Percentiles rank a stretch among this genome's conserved stretches.
These are phyloP conservation scores for Yasuhikotakia modesta DNA, from an alignment of 2,797 vertebrate genomes.

Conservation along the genomic window DNA sequence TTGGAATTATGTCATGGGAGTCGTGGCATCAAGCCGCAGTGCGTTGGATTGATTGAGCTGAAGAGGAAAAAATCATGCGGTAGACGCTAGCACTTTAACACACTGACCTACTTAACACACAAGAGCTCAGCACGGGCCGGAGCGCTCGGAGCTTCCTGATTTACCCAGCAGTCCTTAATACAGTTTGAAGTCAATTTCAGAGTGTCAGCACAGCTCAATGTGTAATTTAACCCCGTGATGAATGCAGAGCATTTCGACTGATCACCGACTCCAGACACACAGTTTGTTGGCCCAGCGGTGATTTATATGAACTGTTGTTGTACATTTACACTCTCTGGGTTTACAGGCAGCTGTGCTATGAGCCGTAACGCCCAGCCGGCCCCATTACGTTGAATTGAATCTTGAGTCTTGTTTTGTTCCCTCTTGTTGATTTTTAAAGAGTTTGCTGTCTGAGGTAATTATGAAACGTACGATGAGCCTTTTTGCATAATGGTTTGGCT, in stretches of 20 bases:
- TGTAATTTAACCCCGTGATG: not conserved
- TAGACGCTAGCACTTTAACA: constrained; percentile 42
- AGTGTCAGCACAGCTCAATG: not conserved
- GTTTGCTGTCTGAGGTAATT: constrained; percentile 6
- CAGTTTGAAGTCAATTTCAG: not conserved
- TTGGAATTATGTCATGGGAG: constrained; percentile 22
- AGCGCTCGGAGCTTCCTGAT: not conserved
- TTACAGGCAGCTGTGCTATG: not conserved
- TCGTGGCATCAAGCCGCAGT: not conserved
- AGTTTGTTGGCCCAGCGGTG: not conserved
- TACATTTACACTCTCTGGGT: not conserved
- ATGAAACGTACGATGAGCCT: not conserved
- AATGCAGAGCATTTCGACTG: not conserved
- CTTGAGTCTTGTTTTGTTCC: not conserved
- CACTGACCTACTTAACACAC: constrained; percentile 54
- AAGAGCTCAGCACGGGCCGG: constrained; percentile 4
- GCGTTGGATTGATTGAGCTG: constrained; percentile 21
- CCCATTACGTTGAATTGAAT: constrained; percentile 14
- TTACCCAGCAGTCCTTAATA: not conserved
- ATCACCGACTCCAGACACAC: not conserved
- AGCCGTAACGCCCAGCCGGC: not conserved
- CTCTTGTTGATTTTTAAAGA: constrained; percentile 5
- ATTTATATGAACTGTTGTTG: not conserved
- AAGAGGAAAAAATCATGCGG: not conserved
- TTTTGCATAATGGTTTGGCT: not conserved